Evolutionary conservation across 1,140 invertebrate genomes (phyloP), one percentile per base, ranked within the genome.

Genomic region (Drosophila persimilis): DNA sequence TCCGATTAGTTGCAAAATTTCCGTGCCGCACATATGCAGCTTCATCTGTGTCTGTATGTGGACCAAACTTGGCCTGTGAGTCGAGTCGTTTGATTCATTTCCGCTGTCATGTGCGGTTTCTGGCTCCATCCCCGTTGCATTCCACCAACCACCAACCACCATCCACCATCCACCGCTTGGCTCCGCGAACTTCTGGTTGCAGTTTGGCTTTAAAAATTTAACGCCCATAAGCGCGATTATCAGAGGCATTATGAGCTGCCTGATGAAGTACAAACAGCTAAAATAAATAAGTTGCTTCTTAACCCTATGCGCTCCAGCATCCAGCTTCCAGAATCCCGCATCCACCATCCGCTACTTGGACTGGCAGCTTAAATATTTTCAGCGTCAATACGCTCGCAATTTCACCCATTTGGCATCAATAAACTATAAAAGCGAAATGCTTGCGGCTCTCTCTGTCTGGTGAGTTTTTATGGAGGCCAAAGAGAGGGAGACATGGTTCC

Each of bases 1-100:
- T 90, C 85, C 85, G 85, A 90, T 90, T 90, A 90, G 89, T 75
- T 89, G 80, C 75, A 80, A 85, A 77, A 86, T 80, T 77, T 77
- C 53, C 46, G 46, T 56, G 59, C 51, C 39, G 5, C 69, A 76
- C 43, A 69, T 60, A 63, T 66, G 75, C 41, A 56, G 51, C n/a
- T 41, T 57, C 39, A 45, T 26, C 39, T 51, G 55, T 35, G 43
- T 54, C 24, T 24, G 17, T 55, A 47, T 73, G 45, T 48, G 58
- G 48, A 72, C 56, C 52, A 72, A 74, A 15, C 45, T 39, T 39
- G 35, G 15, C 3, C 7, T 45, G 24, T 17, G n/a, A 46, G 11
- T 9, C 59, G 51, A 73, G 43, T 51, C 80, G 63, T 73, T 86
- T 85, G 81, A 86, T 85, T 80, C 81, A 85, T 85, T 86, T 85